Evolutionary conservation across 1,140 invertebrate genomes (phyloP).

Genomic region (Drosophila trapezifrons): DNA sequence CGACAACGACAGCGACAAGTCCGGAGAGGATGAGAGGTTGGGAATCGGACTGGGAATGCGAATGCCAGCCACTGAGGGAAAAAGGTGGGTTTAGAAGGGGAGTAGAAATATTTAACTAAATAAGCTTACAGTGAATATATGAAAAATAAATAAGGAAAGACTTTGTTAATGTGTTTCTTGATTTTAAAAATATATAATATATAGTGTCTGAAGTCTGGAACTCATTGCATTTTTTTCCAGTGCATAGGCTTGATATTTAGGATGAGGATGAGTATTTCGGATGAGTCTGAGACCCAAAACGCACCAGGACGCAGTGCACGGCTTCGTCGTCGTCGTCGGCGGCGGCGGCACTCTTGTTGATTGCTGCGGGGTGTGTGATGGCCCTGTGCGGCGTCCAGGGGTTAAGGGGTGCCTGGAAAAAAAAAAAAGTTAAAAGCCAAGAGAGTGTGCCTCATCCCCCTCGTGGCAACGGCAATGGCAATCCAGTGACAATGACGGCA

Average conservation of each 20-base stretch:
- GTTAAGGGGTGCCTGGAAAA: slow-evolving; percentile 53
- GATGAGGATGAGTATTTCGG: slow-evolving; percentile 7
- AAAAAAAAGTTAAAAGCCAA: slow-evolving; percentile 73
- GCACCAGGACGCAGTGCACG: slow-evolving; percentile 65
- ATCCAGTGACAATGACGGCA: slow-evolving; percentile 73
- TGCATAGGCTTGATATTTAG: slow-evolving; percentile 6
- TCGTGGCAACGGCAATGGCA: neutral
- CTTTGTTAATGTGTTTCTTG: too few relatives aligned
- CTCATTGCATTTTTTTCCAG: neutral
- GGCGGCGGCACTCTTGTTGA: slow-evolving; percentile 75
- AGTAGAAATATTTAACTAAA: neutral
- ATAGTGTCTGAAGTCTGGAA: too few relatives aligned
- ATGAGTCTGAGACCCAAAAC: slow-evolving; percentile 46
- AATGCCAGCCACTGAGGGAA: neutral
- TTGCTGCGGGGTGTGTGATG: slow-evolving; percentile 59
- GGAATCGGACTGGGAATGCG: slow-evolving; percentile 23
- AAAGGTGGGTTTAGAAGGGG: neutral
- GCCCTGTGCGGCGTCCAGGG: slow-evolving; percentile 18
- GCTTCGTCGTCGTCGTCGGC: slow-evolving; percentile 11
- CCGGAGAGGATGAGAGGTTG: slow-evolving; percentile 23
- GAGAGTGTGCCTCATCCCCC: slow-evolving; percentile 14
- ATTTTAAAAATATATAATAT: too few relatives aligned
- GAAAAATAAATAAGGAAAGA: neutral
- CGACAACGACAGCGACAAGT: slow-evolving; percentile 51
- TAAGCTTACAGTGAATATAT: too few relatives aligned